These are phyloP conservation scores for Lepidurus arcticus DNA, from an alignment of 1,140 invertebrate species.

Conservation along the genomic window DNA sequence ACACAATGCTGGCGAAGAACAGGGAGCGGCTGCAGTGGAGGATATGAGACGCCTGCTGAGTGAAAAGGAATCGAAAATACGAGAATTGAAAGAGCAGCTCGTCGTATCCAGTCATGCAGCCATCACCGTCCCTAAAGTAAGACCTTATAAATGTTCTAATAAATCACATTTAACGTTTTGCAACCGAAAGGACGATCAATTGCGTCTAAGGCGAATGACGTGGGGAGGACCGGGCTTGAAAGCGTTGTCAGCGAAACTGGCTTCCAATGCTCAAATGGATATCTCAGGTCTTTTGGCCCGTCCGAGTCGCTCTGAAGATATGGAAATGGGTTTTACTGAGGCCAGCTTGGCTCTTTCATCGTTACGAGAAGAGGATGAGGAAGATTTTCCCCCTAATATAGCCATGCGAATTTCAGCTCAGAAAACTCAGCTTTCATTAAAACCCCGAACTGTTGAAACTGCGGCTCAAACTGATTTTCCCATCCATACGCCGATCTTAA, in stretches of 20 bases:
- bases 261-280: background rate
- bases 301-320: background rate
- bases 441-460: background rate
- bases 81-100: constrained; percentile 31
- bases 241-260: background rate
- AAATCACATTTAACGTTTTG: too few species aligned
- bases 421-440: background rate
- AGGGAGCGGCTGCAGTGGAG: background rate
- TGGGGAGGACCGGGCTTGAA: background rate
- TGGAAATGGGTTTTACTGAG: background rate
- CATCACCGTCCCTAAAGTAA: background rate
- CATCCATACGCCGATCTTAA: background rate
- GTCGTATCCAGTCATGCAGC: constrained; percentile 29
- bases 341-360: background rate
- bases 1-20: constrained; percentile 36
- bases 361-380: background rate
- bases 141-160: background rate
- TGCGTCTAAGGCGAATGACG: background rate
- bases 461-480: background rate
- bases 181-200: background rate
- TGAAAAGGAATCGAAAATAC: constrained; percentile 31
- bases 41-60: constrained; percentile 26
- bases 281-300: background rate
- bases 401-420: background rate
- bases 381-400: background rate